Conservation (phyloP, 2,113 vertebrate species). For the Tetrao urogallus region DNA sequence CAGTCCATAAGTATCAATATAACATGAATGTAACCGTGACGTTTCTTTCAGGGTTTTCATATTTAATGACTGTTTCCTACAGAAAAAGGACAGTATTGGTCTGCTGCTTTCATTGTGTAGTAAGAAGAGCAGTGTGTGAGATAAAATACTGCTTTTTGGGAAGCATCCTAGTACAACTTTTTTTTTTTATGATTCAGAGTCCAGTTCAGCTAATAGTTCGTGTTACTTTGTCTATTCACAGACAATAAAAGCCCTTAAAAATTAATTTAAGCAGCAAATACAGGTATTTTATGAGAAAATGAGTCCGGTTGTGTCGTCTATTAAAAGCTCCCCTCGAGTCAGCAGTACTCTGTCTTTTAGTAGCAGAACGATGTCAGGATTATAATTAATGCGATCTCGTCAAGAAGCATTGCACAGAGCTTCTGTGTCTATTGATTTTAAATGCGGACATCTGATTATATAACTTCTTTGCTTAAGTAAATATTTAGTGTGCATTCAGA, state of each 20-base stretch:
- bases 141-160: constrained; percentile 27
- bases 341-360: constrained; percentile 61
- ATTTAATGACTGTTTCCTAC: not conserved
- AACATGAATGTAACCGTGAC: not conserved
- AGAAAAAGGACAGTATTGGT: not conserved
- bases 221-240: constrained; percentile 33
- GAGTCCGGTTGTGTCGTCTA: constrained; percentile 61
- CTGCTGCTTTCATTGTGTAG: not conserved
- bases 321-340: constrained; percentile 67
- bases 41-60: not conserved
- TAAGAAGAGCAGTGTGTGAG: not conserved
- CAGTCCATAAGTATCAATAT: not conserved
- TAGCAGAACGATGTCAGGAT: constrained; percentile 63
- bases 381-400: constrained; percentile 66
- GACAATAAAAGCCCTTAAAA: constrained; percentile 50
- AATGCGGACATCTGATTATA: not conserved
- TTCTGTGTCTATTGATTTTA: constrained; percentile 49
- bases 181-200: not conserved
- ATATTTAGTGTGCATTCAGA: constrained; percentile 8
- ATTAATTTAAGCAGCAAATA: constrained; percentile 63
- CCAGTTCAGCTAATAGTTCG: constrained; percentile 41
- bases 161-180: not conserved
- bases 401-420: constrained; percentile 33
- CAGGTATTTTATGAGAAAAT: constrained; percentile 54
- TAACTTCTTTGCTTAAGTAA: not conserved